Conservation (phyloP, 2,888 invertebrate species). For the Bedellia somnulentella region DNA sequence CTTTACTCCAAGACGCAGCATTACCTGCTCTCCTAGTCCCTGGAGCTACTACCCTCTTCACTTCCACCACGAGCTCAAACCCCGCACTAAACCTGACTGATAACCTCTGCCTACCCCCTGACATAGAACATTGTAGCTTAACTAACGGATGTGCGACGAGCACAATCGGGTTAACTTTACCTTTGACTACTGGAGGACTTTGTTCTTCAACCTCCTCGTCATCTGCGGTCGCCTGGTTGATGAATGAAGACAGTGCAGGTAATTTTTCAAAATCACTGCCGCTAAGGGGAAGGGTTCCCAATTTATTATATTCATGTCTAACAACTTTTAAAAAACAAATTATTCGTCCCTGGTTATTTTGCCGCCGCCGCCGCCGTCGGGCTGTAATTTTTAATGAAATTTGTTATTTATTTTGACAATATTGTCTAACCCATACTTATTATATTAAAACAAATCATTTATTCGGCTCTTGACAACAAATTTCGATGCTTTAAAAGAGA, state of each 20-base stretch:
- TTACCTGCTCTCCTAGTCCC: constrained; percentile 47
- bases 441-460: too few species aligned
- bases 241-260: constrained; percentile 60
- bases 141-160: constrained; percentile 45
- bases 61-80: constrained; percentile 32
- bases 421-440: too few species aligned
- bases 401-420: too few species aligned
- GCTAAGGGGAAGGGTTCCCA: too few species aligned
- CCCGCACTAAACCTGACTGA: constrained; percentile 29
- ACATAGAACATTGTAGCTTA: constrained; percentile 36
- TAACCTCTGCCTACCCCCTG: constrained; percentile 26
- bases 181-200: constrained; percentile 40
- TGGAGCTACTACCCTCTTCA: constrained; percentile 41
- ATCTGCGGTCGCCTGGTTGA: constrained; percentile 56
- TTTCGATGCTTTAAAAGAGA: too few species aligned
- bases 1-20: constrained; percentile 41
- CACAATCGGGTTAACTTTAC: constrained; percentile 29
- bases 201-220: constrained; percentile 42
- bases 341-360: too few species aligned
- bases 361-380: too few species aligned
- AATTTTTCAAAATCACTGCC: too few species aligned
- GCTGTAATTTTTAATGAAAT: too few species aligned
- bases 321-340: too few species aligned
- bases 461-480: too few species aligned
- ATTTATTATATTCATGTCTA: too few species aligned